Evolutionary conservation across 2,888 invertebrate genomes (phyloP).

Genomic region (Pseudococcus viburni): DNA sequence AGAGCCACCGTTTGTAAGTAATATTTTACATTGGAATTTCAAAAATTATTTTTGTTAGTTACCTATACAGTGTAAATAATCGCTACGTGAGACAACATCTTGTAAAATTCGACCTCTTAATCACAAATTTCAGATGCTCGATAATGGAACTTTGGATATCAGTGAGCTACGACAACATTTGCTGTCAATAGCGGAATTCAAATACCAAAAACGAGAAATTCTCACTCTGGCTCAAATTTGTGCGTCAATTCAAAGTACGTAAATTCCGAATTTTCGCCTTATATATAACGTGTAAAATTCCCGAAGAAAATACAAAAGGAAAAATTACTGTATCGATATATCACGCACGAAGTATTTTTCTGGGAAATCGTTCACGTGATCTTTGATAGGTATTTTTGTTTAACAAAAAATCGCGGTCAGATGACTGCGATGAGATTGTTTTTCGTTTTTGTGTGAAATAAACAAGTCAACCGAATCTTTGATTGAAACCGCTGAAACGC

Average conservation of each 20-base stretch:
- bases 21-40: neutral
- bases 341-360: neutral
- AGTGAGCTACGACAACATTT: neutral
- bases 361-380: neutral
- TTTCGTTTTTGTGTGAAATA: constrained; percentile 5
- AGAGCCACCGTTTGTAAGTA: constrained; percentile 32
- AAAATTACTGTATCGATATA: neutral
- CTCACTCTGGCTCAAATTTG: constrained; percentile 23
- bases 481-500: constrained; percentile 13
- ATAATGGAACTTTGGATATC: constrained; percentile 34
- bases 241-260: constrained; percentile 25
- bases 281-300: neutral
- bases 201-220: constrained; percentile 7
- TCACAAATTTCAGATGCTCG: neutral
- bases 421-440: neutral
- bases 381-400: constrained; percentile 17
- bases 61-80: too few species aligned
- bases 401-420: constrained; percentile 17
- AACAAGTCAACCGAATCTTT: neutral
- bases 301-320: neutral
- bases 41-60: neutral
- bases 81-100: neutral
- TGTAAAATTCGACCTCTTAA: neutral
- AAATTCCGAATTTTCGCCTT: neutral
- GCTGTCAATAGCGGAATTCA: constrained; percentile 35